Evolutionary conservation across 1,140 invertebrate genomes (phyloP), one percentile per base, ranked within the genome.

Genomic region (Halictus rubicundus): DNA sequence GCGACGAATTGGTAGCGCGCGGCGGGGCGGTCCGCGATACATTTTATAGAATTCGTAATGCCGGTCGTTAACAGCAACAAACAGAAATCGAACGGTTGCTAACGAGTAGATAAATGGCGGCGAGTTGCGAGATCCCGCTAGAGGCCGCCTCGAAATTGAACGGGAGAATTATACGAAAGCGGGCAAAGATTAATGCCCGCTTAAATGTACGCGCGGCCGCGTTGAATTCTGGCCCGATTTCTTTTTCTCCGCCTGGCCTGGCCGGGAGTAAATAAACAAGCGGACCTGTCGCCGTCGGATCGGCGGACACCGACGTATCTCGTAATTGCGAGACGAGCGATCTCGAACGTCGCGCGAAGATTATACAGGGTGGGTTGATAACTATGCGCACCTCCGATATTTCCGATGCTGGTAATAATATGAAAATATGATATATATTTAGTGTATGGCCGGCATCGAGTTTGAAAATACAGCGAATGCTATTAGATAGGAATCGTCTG

Each of bases 11-110:
- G 60, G 32, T 32, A 57, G 54, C 63, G 59, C 25, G 25, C 27
- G 12, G 5, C 16, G 16, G 61, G 61, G 81, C 70, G 74, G 12
- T 37, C 61, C 52, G 37, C 21, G 72, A 69, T 72, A 82, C 63
- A 46, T 68, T 61, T 77, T 63, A 68, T 68, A 57, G 60, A 84
- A 84, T 84, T 68, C 74, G 75, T 80, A 84, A 78, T 70, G 74
- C 64, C 74, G 1, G 39, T 68, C 68, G 70, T 81, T 82, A 82
- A 69, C 59, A 32, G 69, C 65, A 60, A 42, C 46, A 59, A 76
- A 74, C 77, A 63, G 63, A 63, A 46, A 52, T 42, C 52, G 23
- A 39, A 27, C 9, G 16, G 21, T 7, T 21, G 2, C 65, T 80
- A 80, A 73, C 61, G 65, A 74, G 78, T 76, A 60, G 78, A 76